Base-by-base conservation (phyloP, 2,113 vertebrate species). In the Ceyx melanurus region DNA sequence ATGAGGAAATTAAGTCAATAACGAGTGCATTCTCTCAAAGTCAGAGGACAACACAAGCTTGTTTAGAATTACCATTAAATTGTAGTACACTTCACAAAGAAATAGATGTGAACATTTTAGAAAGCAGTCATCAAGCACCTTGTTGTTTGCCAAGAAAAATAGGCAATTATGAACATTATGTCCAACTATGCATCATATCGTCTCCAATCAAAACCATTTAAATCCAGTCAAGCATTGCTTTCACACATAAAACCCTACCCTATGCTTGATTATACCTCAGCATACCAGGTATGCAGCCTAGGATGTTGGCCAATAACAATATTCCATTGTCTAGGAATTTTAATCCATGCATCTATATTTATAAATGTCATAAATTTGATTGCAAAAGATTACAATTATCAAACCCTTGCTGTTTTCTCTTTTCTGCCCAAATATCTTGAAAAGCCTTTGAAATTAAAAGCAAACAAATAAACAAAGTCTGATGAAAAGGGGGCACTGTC, bases 101-200 rank as follows among this genome's bases (percentile, higher is more conserved):
- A 89, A 88, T 88, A 90, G 89, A 96, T 77, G 93, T 71, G 84
- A 92, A 60, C 29, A 46, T 94, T 95, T 96, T 48, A 91, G 83
- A 96, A 91, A 78, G n/a, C 37, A 93, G 75, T 88, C 83, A 90
- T 95, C 93, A 97, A 95, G 74, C 71, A 71, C 83, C 51, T 70
- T 90, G 53, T 90, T 91, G 70, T 95, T 95, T 92, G 94, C 93
- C 93, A 97, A 97, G 95, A 97, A 97, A 97, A 97, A 96, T 65
- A 95, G 86, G 85, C 94, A 92, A 97, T 97, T 97, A 96, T 89
- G 93, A 97, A 66, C 87, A 88, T 97, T 97, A 95, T 95, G 46
- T 89, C 90, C 94, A 97, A 95, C 92, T 97, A 96, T 94, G 93
- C 94, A 90, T 95, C 93, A 73, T 96, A 97, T 96, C 67, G 29